Percentiles rank a stretch among this genome's conserved stretches.
phyloP scores from a whole-genome alignment of 2,888 invertebrate genomes.

The Enchytraeus crypticus region DNA sequence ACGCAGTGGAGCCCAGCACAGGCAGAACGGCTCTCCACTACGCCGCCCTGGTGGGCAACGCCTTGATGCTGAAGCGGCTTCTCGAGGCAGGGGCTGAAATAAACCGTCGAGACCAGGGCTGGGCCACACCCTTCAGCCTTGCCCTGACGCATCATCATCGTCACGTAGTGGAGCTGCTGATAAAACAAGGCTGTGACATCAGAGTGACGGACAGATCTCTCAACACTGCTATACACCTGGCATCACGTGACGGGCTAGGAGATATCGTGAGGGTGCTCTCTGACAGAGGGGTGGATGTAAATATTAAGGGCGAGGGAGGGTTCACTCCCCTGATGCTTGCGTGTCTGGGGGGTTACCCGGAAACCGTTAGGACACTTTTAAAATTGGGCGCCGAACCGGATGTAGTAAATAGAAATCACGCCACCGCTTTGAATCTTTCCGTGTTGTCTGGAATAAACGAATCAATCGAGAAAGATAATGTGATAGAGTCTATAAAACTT shows the following conservation, averaged over 20 bases:
- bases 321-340: constrained; percentile 27
- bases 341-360: constrained; percentile 12
- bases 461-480: too few species aligned
- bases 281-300: constrained; percentile 20
- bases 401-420: constrained; percentile 18
- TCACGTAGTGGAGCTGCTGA: constrained; percentile 31
- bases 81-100: constrained; percentile 16
- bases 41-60: constrained; percentile 17
- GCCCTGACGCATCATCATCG: constrained; percentile 24
- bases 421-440: constrained; percentile 22
- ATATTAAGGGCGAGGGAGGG: constrained; percentile 21
- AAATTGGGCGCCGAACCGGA: constrained; percentile 18
- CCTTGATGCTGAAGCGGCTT: constrained; percentile 5
- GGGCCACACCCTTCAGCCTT: constrained; percentile 34
- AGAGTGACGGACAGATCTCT: constrained; percentile 21
- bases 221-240: constrained; percentile 37
- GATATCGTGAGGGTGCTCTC: constrained; percentile 31
- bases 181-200: constrained; percentile 30
- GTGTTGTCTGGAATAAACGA: too few species aligned
- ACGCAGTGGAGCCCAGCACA: constrained; percentile 17
- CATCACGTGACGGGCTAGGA: constrained; percentile 34
- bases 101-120: constrained; percentile 22
- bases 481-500: too few species aligned
- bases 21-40: constrained; percentile 26
- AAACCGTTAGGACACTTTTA: constrained; percentile 16